Base-by-base conservation (phyloP, 1,140 invertebrate species). In the Drosophila malerkotliana region DNA sequence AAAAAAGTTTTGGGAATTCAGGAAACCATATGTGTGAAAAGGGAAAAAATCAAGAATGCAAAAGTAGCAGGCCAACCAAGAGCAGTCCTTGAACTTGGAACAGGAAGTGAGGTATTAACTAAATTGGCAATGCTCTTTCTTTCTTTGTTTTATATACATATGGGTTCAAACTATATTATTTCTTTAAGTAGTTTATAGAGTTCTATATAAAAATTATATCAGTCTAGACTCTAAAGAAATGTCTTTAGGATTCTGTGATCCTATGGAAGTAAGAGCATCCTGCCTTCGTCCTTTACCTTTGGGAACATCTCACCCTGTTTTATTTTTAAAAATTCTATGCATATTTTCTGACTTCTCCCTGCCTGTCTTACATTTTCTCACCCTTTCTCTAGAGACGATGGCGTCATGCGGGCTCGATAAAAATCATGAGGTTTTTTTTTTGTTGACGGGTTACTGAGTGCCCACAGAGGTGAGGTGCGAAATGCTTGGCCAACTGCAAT, bases 241-340 rank as follows among this genome's bases (percentile, higher is more conserved):
- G 21, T 21, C 21, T 21, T 21, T 21, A 21, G 21, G 9, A n/a
- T 3, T 3, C 12, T 37, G 2, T 37, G 34, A n/a, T 21, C 21
- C 21, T 21, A 21, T 21, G 21, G 37, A 10, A n/a, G 28, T 9
- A 12, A 4, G 78, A 21, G 78, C 34, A 72, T 15, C 15, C 28
- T 9, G 8, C 3, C 10, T 24, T 60, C 47, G 15, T 7, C 5
- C 10, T 30, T 8, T 7, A 14, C 14, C 15, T n/a, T 2, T 24
- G 14, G 24, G 6, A 0, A 41, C n/a, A 47, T n/a, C 15, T 37
- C 9, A 4, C 18, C 7, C 10, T 3, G 49, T 54, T 54, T 45
- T 71, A 62, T 78, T 56, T 64, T 67, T 72, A 51, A 79, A 78
- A 77, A 83, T 83, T 66, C 81, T 75, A 72, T 84, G 81, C 80